phyloP scores from a whole-genome alignment of 2,797 vertebrate species.

The Dermochelys coriacea region DNA sequence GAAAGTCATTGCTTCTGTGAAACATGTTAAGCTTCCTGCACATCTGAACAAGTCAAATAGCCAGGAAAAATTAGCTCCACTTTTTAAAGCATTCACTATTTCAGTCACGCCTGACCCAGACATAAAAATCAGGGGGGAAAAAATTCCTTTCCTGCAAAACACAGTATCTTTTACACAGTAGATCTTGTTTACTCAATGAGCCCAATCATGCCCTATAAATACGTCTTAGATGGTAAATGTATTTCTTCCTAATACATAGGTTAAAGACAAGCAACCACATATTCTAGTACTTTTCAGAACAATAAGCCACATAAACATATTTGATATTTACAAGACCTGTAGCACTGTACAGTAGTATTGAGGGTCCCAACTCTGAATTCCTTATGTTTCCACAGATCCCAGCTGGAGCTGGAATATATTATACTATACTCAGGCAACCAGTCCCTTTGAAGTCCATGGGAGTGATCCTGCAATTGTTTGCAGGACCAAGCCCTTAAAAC shows the following conservation, averaged over 20 bases:
- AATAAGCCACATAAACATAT: neutral
- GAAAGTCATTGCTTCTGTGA: neutral
- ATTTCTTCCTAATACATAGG: neutral
- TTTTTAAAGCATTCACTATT: neutral
- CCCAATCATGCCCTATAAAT: neutral
- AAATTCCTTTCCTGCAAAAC: neutral
- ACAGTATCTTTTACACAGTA: neutral
- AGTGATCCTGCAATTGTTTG: neutral
- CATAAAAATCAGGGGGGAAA: neutral
- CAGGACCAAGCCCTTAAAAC: neutral
- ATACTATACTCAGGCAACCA: neutral
- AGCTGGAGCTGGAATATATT: neutral
- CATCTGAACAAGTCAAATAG: constrained; percentile 5
- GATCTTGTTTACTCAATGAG: neutral
- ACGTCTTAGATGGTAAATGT: neutral
- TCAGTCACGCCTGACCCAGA: rapidly evolving
- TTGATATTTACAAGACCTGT: neutral
- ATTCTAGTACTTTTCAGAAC: neutral
- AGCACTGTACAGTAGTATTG: neutral
- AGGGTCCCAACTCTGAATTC: neutral
- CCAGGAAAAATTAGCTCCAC: neutral
- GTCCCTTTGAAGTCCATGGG: neutral
- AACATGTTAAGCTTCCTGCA: neutral
- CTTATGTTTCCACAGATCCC: neutral
- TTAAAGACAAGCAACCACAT: neutral